phyloP scores from a whole-genome alignment of 1,140 invertebrate species.

The Proales similis region DNA sequence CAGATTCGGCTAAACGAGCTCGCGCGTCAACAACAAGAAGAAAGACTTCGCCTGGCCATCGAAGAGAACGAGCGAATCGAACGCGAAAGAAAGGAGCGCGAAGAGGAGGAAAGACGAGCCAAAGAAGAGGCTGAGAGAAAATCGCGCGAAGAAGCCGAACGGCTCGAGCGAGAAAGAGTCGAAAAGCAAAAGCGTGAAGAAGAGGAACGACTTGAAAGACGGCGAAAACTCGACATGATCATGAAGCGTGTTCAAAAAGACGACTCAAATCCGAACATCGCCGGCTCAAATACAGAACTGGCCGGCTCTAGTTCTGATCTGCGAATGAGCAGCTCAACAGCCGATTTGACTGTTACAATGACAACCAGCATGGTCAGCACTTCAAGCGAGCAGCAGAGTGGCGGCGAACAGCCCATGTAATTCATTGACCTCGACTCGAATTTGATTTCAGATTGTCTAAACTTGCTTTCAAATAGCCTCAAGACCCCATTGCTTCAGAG shows the following conservation, averaged over 20 bases:
- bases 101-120: constrained; percentile 9
- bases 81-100: constrained; percentile 11
- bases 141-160: constrained; percentile 8
- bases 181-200: constrained; percentile 28
- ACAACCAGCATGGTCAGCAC: constrained; percentile 31
- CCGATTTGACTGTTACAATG: constrained; percentile 13
- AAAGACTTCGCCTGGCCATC: constrained; percentile 11
- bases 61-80: too few species aligned
- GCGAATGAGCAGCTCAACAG: constrained; percentile 15
- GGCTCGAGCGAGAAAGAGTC: neutral
- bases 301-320: constrained; percentile 18
- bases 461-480: neutral
- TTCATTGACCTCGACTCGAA: neutral
- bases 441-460: neutral
- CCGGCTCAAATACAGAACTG: neutral
- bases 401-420: neutral
- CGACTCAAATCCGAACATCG: neutral
- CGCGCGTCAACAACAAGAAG: constrained; percentile 28
- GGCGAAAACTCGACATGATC: constrained; percentile 28
- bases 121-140: constrained; percentile 36
- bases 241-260: constrained; percentile 37
- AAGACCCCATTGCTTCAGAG: constrained; percentile 34
- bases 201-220: constrained; percentile 33
- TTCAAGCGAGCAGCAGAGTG: neutral
- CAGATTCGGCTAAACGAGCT: neutral